Percentiles rank a stretch among this genome's conserved stretches.
Evolutionary conservation across 1,140 invertebrate species (phyloP).

Genomic region (Metaphire vulgaris): DNA sequence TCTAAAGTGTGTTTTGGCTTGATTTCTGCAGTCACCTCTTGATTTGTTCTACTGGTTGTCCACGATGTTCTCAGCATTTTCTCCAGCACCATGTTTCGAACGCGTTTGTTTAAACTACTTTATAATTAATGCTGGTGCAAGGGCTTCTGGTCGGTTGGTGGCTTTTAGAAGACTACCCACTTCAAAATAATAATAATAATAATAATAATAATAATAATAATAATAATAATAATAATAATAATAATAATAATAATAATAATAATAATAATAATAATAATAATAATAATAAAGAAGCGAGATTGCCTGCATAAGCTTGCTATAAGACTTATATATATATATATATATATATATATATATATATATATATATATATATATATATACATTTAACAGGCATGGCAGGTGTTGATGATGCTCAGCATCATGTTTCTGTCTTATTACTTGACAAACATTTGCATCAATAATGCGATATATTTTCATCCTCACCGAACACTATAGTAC

Average conservation of each 20-base stretch:
- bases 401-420: neutral
- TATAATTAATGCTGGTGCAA: too few relatives aligned
- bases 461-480: neutral
- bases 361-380: conserved; percentile 1
- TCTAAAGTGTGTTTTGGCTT: too few relatives aligned
- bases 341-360: conserved; percentile 1
- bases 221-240: neutral
- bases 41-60: too few relatives aligned
- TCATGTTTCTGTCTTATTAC: neutral
- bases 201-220: neutral
- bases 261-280: neutral
- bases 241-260: neutral
- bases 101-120: too few relatives aligned
- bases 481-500: neutral
- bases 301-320: neutral
- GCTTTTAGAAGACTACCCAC: too few relatives aligned
- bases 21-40: too few relatives aligned
- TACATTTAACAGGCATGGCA: conserved; percentile 1
- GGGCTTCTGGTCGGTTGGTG: too few relatives aligned
- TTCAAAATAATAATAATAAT: neutral
- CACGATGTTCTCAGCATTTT: too few relatives aligned
- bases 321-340: neutral
- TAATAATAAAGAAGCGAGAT: neutral
- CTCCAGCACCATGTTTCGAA: too few relatives aligned
- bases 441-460: neutral